Conservation (phyloP, 2,888 invertebrate genomes). For the Epistrophe grossulariae region DNA sequence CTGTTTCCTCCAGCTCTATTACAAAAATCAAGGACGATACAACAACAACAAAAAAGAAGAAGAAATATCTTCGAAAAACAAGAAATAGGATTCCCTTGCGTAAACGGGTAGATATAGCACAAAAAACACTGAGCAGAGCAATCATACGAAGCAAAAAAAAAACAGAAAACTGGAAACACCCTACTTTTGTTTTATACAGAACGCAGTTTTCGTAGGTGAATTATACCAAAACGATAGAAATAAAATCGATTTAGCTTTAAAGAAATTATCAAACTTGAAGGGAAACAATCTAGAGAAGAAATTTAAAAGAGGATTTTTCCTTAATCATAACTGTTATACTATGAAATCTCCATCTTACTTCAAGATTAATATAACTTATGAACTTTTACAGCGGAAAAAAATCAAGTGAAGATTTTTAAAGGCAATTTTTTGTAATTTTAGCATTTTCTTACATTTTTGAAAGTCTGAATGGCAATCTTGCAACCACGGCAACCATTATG, state of each 20-base stretch:
- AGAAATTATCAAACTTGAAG: background rate
- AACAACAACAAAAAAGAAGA: slow-evolving; percentile 1
- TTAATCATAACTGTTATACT: too few relatives aligned
- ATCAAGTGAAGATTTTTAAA: too few relatives aligned
- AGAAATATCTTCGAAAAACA: slow-evolving; percentile 31
- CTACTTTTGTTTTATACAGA: slow-evolving; percentile 41
- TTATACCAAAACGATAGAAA: background rate
- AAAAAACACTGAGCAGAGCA: slow-evolving; percentile 38
- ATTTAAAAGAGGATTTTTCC: too few relatives aligned
- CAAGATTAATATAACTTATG: too few relatives aligned
- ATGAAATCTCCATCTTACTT: too few relatives aligned
- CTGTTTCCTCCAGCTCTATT: slow-evolving; percentile 38
- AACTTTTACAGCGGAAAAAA: too few relatives aligned
- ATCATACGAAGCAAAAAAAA: slow-evolving; percentile 8
- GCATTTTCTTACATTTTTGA: too few relatives aligned
- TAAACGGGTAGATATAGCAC: slow-evolving; percentile 14
- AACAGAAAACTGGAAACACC: slow-evolving; percentile 5
- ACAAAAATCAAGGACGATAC: slow-evolving; percentile 59
- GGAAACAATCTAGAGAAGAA: too few relatives aligned
- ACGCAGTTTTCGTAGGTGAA: slow-evolving; percentile 25
- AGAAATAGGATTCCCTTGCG: slow-evolving; percentile 55
- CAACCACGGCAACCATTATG: too few relatives aligned
- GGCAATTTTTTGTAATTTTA: too few relatives aligned
- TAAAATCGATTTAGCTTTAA: background rate
- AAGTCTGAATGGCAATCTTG: too few relatives aligned